phyloP scores from a whole-genome alignment of 2,797 vertebrate genomes.

The Myotis daubentonii region DNA sequence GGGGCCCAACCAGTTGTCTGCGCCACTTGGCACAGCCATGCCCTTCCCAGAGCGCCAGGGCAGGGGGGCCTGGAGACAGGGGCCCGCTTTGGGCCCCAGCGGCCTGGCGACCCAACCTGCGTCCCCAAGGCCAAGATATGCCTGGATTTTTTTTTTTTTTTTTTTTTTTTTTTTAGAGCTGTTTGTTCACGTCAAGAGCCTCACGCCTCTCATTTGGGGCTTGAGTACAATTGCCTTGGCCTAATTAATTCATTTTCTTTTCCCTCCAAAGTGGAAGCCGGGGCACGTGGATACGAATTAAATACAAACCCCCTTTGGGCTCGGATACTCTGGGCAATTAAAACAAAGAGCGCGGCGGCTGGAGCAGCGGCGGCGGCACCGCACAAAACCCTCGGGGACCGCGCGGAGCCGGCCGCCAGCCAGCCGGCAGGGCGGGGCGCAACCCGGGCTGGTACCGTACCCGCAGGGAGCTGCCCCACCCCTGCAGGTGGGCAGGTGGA shows the following conservation, averaged over 20 bases:
- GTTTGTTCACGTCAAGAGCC: conserved; percentile 40
- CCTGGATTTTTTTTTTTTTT: conserved; percentile 17
- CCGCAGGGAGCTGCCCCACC: background rate
- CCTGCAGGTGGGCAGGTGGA: conserved; percentile 77
- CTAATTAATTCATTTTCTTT: conserved; percentile 69
- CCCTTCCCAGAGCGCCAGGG: background rate
- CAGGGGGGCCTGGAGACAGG: background rate
- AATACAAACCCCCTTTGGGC: conserved; percentile 54
- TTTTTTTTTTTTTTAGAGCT: conserved; percentile 40
- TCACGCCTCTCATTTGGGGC: background rate
- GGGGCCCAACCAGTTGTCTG: background rate
- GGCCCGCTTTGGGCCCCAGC: rapidly evolving
- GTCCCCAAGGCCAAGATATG: conserved; percentile 2
- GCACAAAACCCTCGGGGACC: conserved; percentile 67
- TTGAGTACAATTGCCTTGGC: background rate
- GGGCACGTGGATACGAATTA: conserved; percentile 60
- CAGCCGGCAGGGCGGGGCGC: conserved; percentile 64
- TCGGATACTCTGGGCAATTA: conserved; percentile 69
- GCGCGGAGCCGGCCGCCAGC: conserved; percentile 55
- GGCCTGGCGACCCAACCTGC: background rate
- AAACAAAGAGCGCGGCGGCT: conserved; percentile 73
- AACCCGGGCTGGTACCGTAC: background rate
- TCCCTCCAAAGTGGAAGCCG: conserved; percentile 50
- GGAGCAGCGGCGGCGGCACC: background rate
- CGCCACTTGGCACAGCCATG: background rate